These are phyloP conservation scores for Strix aluco DNA, from an alignment of 2,113 vertebrate genomes.

Conservation along the genomic window DNA sequence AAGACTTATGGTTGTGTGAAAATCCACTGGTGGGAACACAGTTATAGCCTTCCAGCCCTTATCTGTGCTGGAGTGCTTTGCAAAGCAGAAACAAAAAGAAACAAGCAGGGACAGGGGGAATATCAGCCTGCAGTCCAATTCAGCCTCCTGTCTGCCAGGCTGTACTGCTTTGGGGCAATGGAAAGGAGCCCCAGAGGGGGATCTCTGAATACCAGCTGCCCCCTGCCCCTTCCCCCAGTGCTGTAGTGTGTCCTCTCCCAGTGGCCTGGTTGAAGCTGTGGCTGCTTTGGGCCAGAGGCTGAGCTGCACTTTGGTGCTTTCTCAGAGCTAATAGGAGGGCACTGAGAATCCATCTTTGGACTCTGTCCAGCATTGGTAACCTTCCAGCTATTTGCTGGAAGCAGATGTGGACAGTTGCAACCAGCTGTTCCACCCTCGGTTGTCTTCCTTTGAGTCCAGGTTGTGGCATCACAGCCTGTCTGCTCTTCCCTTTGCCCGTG, in stretches of 20 bases:
- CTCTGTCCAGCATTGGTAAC: neutral
- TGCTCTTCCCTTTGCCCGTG: neutral
- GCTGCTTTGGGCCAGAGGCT: neutral
- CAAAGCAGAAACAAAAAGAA: neutral
- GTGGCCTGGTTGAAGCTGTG: neutral
- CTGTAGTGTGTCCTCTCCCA: neutral
- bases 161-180: neutral
- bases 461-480: neutral
- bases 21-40: neutral
- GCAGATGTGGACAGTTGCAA: neutral
- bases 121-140: neutral
- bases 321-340: neutral
- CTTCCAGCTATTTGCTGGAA: neutral
- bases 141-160: neutral
- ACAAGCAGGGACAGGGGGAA: neutral
- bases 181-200: neutral
- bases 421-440: neutral
- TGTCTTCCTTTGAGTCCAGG: neutral
- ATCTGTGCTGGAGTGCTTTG: neutral
- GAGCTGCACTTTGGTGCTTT: neutral
- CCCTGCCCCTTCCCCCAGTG: neutral
- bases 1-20: neutral
- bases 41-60: neutral
- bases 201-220: neutral
- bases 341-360: neutral